These are phyloP conservation scores for Orthosia incerta DNA, from an alignment of 2,888 invertebrate genomes.

Conservation along the genomic window DNA sequence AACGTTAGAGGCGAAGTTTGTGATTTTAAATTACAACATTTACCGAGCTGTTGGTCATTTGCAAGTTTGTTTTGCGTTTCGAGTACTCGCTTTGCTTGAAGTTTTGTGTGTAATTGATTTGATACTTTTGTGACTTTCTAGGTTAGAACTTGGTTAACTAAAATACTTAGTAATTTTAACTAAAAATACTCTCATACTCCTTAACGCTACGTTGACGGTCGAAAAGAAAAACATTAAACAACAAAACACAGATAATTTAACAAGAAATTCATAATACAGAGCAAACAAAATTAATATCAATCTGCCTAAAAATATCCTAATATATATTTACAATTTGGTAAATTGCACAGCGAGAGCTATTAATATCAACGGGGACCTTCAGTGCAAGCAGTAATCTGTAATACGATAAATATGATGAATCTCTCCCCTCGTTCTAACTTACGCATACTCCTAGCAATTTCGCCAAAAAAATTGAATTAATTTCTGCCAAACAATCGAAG, in stretches of 20 bases:
- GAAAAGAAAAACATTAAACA: neutral
- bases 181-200: neutral
- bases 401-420: slow-evolving; percentile 89
- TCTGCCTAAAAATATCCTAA: slow-evolving; percentile 66
- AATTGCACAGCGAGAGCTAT: slow-evolving; percentile 84
- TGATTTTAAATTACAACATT: slow-evolving; percentile 63
- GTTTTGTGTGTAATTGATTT: slow-evolving; percentile 40
- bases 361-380: slow-evolving; percentile 80
- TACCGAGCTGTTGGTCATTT: slow-evolving; percentile 57
- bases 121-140: neutral
- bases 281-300: slow-evolving; percentile 69
- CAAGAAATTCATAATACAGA: slow-evolving; percentile 16
- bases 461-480: slow-evolving; percentile 87
- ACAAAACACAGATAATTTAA: neutral
- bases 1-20: slow-evolving; percentile 64
- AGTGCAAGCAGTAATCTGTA: slow-evolving; percentile 84
- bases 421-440: slow-evolving; percentile 71
- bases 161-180: neutral
- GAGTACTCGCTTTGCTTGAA: neutral
- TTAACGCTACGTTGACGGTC: neutral
- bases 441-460: slow-evolving; percentile 75
- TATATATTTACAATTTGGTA: slow-evolving; percentile 80
- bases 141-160: neutral
- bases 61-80: slow-evolving; percentile 46
- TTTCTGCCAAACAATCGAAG: slow-evolving; percentile 85